Percentiles rank a stretch among this genome's conserved stretches.
Evolutionary conservation across 1,140 invertebrate genomes (phyloP).

Genomic region (Papilio glaucus): DNA sequence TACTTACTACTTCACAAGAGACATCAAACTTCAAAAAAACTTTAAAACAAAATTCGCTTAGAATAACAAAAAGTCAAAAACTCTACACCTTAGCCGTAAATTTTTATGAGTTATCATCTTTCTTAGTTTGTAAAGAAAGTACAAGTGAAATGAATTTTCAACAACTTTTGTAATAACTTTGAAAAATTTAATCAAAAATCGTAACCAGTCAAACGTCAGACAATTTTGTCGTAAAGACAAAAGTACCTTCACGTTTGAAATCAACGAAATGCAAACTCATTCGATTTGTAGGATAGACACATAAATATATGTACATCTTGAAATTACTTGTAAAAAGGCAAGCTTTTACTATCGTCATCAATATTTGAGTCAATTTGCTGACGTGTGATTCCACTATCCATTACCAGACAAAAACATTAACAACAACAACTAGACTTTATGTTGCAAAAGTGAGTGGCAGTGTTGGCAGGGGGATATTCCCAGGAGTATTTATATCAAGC

Average conservation of each 20-base stretch:
- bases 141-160: conserved; percentile 28
- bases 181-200: conserved; percentile 30
- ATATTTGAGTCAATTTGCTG: too few species aligned
- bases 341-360: background rate
- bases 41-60: conserved; percentile 33
- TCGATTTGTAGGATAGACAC: conserved; percentile 32
- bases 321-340: background rate
- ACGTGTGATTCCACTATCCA: too few species aligned
- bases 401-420: too few species aligned
- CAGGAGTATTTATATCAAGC: too few species aligned
- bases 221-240: conserved; percentile 10
- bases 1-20: conserved; percentile 15
- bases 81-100: conserved; percentile 10
- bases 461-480: too few species aligned
- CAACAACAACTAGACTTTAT: too few species aligned
- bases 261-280: background rate
- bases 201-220: background rate
- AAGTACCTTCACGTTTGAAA: background rate
- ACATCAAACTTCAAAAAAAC: conserved; percentile 22
- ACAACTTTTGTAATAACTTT: conserved; percentile 17
- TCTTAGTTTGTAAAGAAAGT: conserved; percentile 20
- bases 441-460: too few species aligned
- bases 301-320: conserved; percentile 8
- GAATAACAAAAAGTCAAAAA: conserved; percentile 14
- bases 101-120: conserved; percentile 16